Conservation (phyloP, 2,888 invertebrate genomes). For the Tetragonula carbonaria region DNA sequence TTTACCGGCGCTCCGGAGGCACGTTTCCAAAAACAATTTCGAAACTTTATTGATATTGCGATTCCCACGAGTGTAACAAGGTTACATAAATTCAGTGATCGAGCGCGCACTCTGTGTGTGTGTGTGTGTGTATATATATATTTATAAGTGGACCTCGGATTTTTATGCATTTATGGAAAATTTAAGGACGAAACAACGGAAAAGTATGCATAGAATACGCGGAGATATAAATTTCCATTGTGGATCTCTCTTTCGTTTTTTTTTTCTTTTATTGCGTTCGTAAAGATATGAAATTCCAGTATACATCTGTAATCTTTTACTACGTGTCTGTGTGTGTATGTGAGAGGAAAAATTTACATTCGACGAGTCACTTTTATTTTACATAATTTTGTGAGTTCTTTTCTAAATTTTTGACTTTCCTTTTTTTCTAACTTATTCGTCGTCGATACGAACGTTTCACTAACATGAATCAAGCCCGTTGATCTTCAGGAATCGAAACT, state of each 20-base stretch:
- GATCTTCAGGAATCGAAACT: background rate
- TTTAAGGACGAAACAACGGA: no score
- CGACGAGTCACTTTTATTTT: background rate
- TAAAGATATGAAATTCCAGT: no score
- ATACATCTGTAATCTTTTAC: background rate
- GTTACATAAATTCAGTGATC: background rate
- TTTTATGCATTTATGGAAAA: no score
- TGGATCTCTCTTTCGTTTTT: no score
- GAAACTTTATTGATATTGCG: constrained; percentile 35
- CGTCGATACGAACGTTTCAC: background rate
- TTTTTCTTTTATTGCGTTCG: no score
- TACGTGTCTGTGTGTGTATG: background rate
- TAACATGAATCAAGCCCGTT: background rate
- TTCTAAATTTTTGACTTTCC: background rate
- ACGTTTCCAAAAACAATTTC: constrained; percentile 34
- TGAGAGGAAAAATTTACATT: background rate
- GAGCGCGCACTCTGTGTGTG: no score
- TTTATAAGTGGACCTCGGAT: background rate
- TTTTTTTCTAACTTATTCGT: background rate
- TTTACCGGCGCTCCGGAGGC: constrained; percentile 12
- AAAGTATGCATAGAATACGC: no score
- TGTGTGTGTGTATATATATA: background rate
- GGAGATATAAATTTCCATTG: no score
- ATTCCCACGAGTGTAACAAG: constrained; percentile 3
- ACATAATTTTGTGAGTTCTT: no score